Evolutionary conservation across 2,113 vertebrate genomes (phyloP), one percentile per base, ranked within the genome.

Genomic region (Gambusia affinis): DNA sequence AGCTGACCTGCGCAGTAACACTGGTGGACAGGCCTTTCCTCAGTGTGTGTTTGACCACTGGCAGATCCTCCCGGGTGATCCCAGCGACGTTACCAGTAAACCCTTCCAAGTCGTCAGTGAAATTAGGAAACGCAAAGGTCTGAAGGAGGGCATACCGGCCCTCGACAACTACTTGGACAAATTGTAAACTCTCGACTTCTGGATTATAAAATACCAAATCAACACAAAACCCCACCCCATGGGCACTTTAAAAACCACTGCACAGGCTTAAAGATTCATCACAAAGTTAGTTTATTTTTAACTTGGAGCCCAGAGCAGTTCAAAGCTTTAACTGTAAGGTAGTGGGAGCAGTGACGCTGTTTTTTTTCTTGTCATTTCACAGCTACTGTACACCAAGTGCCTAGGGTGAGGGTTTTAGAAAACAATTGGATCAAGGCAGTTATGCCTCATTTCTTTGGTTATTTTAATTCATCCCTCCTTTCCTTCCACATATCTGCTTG

Each of bases 101-200:
- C 95, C 97, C 0, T 84, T 1, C 80, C 95, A 95, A 82, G 91
- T 99, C 61, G 95, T 98, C 2, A 91, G 91, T 0, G 97, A 97
- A 69, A 98, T 96, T 22, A 96, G 96, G 65, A 99, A 98, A 37
- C 95, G 97, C 79, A 99, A 99, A 89, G 97, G 97, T 73, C 94
- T 99, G 12, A 97, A 99, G 88, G 97, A 99, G 71, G 96, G 96
- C 19, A 95, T 99, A 75, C 95, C 96, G 0, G 94, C 96, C 10
- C 90, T 98, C 4, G 97, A 99, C 88, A 98, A 98, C 94, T 99
- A 96, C 94, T 92, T 99, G 70, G 97, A 99, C 91, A 98, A 99
- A 83, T 87, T 97, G 92, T 97, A 96, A 94, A 86, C 35, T 51
- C 70, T 17, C 24, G 8, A 19, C 70, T 28, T 67, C 69, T 1